A percentile compares a stretch with the other conserved stretches of the same genome.
phyloP scores from a whole-genome alignment of 2,888 invertebrate species.

The Harpalus rubripes region DNA sequence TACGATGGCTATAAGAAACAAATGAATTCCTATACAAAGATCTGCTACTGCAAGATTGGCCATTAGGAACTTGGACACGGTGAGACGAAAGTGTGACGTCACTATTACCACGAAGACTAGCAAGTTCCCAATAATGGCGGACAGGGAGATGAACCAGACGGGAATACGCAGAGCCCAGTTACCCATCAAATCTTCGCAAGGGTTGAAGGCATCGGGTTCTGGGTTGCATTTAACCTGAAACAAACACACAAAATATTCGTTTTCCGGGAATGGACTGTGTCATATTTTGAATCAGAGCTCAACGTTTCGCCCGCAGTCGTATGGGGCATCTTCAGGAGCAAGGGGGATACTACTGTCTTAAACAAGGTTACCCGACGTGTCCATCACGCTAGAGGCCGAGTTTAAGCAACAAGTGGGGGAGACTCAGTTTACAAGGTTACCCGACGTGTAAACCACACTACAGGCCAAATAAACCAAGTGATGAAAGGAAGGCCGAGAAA shows the following conservation, averaged over 20 bases:
- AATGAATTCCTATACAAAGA: conserved; percentile 83
- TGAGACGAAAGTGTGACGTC: conserved; percentile 78
- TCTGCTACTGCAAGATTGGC: conserved; percentile 85
- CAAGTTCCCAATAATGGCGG: conserved; percentile 83
- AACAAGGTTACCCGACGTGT: no score
- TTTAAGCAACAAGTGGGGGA: no score
- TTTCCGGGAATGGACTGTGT: no score
- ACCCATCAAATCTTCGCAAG: conserved; percentile 84
- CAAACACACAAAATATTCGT: neutral
- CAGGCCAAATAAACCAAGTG: no score
- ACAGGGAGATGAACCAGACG: conserved; percentile 82
- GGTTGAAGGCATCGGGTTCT: conserved; percentile 82
- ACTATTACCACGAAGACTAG: conserved; percentile 82
- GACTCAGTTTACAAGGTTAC: no score
- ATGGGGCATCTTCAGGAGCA: no score
- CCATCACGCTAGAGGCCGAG: no score
- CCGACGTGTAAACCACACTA: no score
- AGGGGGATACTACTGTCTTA: no score
- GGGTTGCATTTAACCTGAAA: conserved; percentile 78
- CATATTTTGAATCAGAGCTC: no score
- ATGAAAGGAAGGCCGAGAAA: no score
- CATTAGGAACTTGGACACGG: conserved; percentile 82
- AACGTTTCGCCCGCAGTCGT: no score
- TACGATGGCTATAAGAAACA: conserved; percentile 81
- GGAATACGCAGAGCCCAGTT: conserved; percentile 80